Conservation (phyloP, 2,113 vertebrate genomes). For the Tapirus terrestris region DNA sequence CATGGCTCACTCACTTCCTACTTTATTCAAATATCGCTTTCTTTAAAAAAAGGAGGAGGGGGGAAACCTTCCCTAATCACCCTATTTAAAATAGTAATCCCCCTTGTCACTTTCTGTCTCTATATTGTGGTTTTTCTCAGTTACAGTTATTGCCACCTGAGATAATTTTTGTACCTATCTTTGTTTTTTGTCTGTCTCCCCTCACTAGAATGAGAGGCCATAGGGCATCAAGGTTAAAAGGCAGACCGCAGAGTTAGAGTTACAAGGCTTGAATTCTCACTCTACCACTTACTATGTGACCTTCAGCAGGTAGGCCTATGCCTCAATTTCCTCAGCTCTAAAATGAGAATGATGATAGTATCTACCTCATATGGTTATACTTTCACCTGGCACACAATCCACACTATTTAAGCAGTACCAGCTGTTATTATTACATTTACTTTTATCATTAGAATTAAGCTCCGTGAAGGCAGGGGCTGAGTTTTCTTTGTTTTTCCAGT, state of each 20-base stretch:
- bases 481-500: background rate
- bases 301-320: background rate
- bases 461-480: background rate
- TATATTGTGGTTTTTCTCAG: background rate
- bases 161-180: background rate
- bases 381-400: background rate
- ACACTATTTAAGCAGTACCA: background rate
- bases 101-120: background rate
- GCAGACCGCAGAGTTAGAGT: background rate
- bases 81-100: background rate
- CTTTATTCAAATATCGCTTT: background rate
- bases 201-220: background rate
- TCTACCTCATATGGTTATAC: background rate
- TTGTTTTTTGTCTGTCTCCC: background rate
- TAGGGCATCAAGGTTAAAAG: background rate
- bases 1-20: background rate
- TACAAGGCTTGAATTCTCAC: background rate
- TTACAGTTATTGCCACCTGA: background rate
- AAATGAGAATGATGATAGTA: background rate
- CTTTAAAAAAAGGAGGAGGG: background rate
- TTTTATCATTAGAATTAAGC: constrained; percentile 5
- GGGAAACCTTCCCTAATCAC: background rate
- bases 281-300: background rate
- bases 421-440: background rate
- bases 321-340: background rate